Conservation (phyloP, 2,797 vertebrate species). For the Intellagama lesueurii region DNA sequence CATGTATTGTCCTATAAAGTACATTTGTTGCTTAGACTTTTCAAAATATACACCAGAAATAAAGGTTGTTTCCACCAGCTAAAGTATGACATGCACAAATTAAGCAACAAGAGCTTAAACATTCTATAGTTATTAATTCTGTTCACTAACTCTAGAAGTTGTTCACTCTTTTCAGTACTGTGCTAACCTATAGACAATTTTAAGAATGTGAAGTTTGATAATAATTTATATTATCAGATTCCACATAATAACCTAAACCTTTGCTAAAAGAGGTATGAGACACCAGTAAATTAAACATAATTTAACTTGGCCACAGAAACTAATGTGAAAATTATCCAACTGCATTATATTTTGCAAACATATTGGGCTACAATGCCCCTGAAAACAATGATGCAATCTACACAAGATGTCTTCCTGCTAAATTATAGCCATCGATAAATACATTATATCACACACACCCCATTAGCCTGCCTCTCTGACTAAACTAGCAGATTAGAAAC, state of each 20-base stretch:
- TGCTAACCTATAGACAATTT: not conserved
- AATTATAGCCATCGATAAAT: not conserved
- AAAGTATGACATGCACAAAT: not conserved
- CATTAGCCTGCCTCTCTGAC: not conserved
- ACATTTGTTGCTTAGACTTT: constrained; percentile 60
- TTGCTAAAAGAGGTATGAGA: not conserved
- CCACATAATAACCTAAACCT: not conserved
- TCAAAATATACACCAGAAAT: constrained; percentile 40
- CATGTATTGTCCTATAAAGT: constrained; percentile 92
- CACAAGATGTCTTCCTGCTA: not conserved
- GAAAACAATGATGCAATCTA: not conserved
- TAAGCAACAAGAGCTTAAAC: not conserved
- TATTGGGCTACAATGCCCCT: not conserved
- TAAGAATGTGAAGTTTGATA: not conserved
- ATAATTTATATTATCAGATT: constrained; percentile 3
- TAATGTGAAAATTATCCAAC: not conserved
- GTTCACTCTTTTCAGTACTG: not conserved
- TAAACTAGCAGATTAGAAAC: constrained; percentile 25
- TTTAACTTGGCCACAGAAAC: not conserved
- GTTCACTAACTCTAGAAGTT: not conserved
- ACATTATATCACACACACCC: no score
- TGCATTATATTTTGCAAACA: not conserved
- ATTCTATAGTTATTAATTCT: not conserved
- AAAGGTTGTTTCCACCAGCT: constrained; percentile 46
- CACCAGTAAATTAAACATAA: not conserved